Evolutionary conservation across 1,140 invertebrate species (phyloP), one percentile per base, ranked within the genome.

Genomic region (Daktulosphaira vitifoliae): DNA sequence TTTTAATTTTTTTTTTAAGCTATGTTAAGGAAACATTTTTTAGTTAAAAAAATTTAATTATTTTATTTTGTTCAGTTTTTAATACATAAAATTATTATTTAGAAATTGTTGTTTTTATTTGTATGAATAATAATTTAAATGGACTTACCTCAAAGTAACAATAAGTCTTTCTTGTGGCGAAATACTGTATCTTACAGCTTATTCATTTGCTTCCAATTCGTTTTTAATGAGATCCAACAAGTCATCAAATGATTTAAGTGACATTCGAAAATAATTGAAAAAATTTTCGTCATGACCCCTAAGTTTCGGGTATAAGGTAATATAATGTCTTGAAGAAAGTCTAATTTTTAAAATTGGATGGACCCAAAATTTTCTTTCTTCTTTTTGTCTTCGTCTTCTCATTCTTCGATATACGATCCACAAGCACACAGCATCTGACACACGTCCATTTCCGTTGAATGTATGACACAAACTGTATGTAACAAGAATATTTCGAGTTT

Each of bases 61-160:
- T 50, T 50, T 50, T 50, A 25, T 50, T 50, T 50, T 26, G 48
- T 50, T 49, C 16, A 49, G 22, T n/a, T 49, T 50, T 50, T 15
- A 50, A 50, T 50, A 16, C n/a, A 50, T 50, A 26, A 50, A 50
- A 50, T 50, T 50, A 50, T 50, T n/a, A 50, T 50, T 49, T 49
- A 15, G n/a, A 50, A 13, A 50, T 50, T 50, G n/a, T 15, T 50
- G 2, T 50, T 50, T 50, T 25, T 50, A 50, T 50, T 26, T 50
- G 23, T 50, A 50, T 50, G 48, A 50, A 50, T 50, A 50, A 50
- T 50, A 15, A 50, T 50, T 25, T 50, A 50, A 50, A 50, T 50
- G 23, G 13, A 13, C 48, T 50, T 50, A 26, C 48, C 48, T 50
- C 23, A 50, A 44, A 26, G 46, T 49, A 49, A 49, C 22, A 11